Base-by-base conservation (phyloP, 2,113 vertebrate genomes). In the Panurus biarmicus region DNA sequence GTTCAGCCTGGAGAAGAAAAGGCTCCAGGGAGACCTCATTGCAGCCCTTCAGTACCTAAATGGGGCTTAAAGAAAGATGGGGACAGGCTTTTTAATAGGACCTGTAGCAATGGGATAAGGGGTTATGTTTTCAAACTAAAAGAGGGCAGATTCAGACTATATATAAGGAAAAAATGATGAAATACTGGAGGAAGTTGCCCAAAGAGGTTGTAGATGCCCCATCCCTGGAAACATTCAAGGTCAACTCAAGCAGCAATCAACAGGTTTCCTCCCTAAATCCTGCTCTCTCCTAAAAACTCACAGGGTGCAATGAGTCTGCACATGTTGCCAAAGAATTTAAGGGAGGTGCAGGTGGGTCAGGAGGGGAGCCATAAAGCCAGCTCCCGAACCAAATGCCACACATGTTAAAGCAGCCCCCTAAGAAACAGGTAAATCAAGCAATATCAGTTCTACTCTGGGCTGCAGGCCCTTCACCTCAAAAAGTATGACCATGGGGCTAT, bases 311-410 rank as follows among this genome's bases (percentile, higher is more conserved):
- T 45, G 9, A 61, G 31, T 12, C 31, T 77, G 24, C 14, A 70
- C 1, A 0, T 13, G 5, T 38, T 83, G 31, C n/a, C 54, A 48
- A 40, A 76, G 44, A 50, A 18, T 58, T 61, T 21, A 53, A 31
- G 35, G 21, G 2, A 67, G 26, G 36, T 2, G 1, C 1, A 4
- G 5, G 24, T 29, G 5, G 24, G 14, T 67, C 44, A 61, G 17
- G 25, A 35, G 40, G 21, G 28, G 29, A 72, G 48, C 24, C 40
- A 42, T 29, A 84, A 76, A 74, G 47, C 19, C 65, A 77, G 31
- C 12, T 79, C 40, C 45, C 3, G 1, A 93, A 83, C 10, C 60
- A 76, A 90, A 61, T 11, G 4, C 31, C 47, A 64, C 47, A 71
- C 16, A 12, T 12, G 5, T 48, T 79, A 61, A 58, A 88, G 45